phyloP scores from a whole-genome alignment of 2,113 vertebrate genomes.

The Sarotherodon lohbergeri region DNA sequence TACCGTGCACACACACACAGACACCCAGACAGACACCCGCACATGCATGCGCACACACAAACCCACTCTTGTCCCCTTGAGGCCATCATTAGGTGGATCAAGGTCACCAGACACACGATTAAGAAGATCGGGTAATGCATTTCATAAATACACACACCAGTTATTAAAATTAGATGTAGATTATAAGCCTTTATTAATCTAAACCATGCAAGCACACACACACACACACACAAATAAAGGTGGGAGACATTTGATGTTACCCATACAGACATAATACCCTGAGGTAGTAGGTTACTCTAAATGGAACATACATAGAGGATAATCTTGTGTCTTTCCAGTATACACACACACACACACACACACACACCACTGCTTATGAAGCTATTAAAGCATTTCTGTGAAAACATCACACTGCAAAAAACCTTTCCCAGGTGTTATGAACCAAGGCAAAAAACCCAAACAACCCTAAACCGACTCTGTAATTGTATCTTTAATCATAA shows the following conservation, averaged over 20 bases:
- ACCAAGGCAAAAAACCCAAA: not conserved
- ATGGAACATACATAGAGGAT: not conserved
- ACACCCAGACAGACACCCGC: not conserved
- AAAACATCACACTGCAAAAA: not conserved
- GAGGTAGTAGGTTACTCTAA: not conserved
- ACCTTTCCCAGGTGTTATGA: not conserved
- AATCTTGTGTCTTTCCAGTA: not conserved
- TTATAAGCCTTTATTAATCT: not conserved
- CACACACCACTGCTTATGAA: not conserved
- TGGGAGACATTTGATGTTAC: not conserved
- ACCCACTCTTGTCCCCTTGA: not conserved
- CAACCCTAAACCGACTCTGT: not conserved
- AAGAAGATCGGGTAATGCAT: slow-evolving; percentile 18
- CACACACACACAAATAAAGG: not conserved
- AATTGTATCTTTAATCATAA: slow-evolving; percentile 13
- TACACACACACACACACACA: not conserved
- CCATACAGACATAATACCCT: not conserved
- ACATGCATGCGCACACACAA: not conserved
- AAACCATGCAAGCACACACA: not conserved
- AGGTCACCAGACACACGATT: slow-evolving; percentile 41
- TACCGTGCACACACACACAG: not conserved
- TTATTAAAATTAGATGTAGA: not conserved
- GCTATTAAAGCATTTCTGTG: not conserved
- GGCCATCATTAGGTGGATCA: slow-evolving; percentile 20
- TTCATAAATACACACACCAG: not conserved